A percentile compares a stretch with the other conserved stretches of the same genome.
These are phyloP conservation scores for Morus bassanus DNA, from an alignment of 2,797 vertebrate genomes.

Conservation along the genomic window DNA sequence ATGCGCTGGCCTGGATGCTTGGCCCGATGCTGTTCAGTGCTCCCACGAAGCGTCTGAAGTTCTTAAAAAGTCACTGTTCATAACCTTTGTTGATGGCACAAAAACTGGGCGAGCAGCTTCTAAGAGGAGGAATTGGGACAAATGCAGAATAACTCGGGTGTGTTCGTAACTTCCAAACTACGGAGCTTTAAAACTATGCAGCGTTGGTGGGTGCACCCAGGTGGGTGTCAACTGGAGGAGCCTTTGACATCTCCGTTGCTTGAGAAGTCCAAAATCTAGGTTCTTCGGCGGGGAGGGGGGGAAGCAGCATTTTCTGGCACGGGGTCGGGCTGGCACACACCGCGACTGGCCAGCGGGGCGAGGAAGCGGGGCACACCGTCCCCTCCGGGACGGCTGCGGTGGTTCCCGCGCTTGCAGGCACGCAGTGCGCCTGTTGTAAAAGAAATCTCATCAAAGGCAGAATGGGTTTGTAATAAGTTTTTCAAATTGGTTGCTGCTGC, in stretches of 20 bases:
- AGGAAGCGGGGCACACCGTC: background rate
- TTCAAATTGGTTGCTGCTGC: constrained; percentile 64
- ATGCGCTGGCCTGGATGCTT: background rate
- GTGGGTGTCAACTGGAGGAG: background rate
- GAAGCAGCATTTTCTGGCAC: background rate
- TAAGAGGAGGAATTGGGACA: background rate
- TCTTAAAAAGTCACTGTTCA: background rate
- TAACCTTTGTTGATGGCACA: background rate
- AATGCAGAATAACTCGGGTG: background rate
- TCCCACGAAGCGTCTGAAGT: background rate
- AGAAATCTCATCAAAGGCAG: constrained; percentile 61
- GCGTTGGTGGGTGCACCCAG: background rate
- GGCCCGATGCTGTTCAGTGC: background rate
- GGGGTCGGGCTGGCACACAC: background rate
- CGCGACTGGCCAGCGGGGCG: rapidly evolving
- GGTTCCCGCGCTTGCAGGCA: background rate
- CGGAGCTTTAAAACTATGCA: rapidly evolving
- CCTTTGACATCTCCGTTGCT: background rate
- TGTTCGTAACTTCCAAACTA: background rate
- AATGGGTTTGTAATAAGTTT: constrained; percentile 64
- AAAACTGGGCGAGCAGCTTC: background rate
- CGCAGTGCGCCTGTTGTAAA: background rate
- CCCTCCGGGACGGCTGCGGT: background rate
- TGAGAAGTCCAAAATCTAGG: background rate
- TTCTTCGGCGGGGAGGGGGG: background rate